These are phyloP conservation scores for Anthopleura xanthogrammica DNA, from an alignment of 92 coral and sea anemone species.

Conservation along the genomic window DNA sequence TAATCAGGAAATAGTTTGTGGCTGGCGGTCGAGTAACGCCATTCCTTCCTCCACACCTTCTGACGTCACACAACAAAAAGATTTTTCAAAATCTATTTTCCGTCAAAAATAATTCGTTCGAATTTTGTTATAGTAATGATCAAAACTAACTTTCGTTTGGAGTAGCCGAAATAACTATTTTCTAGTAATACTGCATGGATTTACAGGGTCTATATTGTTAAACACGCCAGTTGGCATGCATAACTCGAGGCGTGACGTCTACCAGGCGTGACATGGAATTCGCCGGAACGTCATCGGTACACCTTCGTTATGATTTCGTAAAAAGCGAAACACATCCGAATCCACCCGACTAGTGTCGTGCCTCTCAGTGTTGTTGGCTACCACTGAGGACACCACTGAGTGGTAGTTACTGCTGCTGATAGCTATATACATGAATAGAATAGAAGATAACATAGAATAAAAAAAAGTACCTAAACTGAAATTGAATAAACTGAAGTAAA, in stretches of 20 bases:
- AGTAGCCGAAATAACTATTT: neutral
- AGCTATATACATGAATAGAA: too few species aligned
- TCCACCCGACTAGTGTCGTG: constrained; percentile 11
- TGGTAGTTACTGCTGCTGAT: too few species aligned
- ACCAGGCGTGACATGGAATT: constrained; percentile 33
- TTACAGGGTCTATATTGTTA: neutral
- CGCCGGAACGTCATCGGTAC: constrained; percentile 35
- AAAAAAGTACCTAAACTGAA: too few species aligned
- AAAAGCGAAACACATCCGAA: constrained; percentile 28
- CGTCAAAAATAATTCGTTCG: neutral
- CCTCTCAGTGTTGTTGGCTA: too few species aligned
- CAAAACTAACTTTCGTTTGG: neutral
- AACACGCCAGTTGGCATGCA: neutral
- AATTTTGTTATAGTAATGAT: neutral
- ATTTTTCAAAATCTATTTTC: neutral
- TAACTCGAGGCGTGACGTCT: constrained; percentile 18
- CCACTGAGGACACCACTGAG: too few species aligned
- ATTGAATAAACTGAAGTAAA: too few species aligned
- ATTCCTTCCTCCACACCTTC: constrained; percentile 28
- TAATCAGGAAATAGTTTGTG: constrained; percentile 8
- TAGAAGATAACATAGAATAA: too few species aligned
- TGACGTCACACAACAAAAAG: constrained; percentile 23
- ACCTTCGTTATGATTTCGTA: constrained; percentile 32
- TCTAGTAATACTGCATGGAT: neutral
- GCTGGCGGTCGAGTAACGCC: constrained; percentile 8